Evolutionary conservation across 2,888 invertebrate genomes (phyloP).

Genomic region (Darwinula stevensoni): DNA sequence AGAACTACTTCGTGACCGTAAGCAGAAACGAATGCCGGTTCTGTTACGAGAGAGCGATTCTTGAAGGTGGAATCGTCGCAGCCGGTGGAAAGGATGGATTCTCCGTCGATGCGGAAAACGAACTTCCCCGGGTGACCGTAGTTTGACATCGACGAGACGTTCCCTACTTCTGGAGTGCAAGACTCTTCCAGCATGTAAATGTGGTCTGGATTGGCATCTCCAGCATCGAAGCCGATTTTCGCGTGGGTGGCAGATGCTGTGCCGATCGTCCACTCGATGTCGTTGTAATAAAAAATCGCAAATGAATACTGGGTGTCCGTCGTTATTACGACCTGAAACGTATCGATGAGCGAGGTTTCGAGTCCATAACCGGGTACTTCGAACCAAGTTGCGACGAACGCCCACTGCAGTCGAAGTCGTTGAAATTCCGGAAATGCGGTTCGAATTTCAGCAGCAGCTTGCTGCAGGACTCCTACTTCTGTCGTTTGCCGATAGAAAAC

Average conservation of each 20-base stretch:
- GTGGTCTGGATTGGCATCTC: neutral
- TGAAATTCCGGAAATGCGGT: neutral
- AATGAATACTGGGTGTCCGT: neutral
- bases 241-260: neutral
- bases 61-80: no score
- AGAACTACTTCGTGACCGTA: no score
- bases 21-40: no score
- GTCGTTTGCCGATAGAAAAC: neutral
- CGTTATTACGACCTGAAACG: neutral
- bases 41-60: no score
- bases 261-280: neutral
- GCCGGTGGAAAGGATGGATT: no score
- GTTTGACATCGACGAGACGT: neutral
- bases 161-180: neutral
- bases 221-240: neutral
- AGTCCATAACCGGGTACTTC: neutral
- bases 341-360: neutral
- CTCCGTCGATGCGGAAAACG: slow-evolving; percentile 1
- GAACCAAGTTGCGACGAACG: slow-evolving; percentile 1
- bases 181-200: neutral
- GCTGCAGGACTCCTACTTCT: neutral
- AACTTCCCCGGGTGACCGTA: neutral
- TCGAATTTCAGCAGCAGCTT: neutral
- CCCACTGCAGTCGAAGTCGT: neutral
- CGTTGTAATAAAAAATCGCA: neutral